phyloP scores from a whole-genome alignment of 2,888 invertebrate genomes.

The Anarsia innoxiella region DNA sequence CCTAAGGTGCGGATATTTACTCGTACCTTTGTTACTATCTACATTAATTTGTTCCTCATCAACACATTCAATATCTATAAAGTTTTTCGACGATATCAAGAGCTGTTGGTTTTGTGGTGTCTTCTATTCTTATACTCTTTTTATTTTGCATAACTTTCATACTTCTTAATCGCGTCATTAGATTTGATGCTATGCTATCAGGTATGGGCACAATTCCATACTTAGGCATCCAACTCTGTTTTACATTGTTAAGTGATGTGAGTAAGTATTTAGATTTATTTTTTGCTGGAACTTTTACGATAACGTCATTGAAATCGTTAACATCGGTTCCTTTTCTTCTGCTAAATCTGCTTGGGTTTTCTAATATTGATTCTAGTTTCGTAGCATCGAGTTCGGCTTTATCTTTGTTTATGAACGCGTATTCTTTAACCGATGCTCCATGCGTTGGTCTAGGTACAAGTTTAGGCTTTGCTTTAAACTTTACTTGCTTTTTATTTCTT shows the following conservation, averaged over 20 bases:
- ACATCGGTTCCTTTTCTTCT: background rate
- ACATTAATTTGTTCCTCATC: too few relatives aligned
- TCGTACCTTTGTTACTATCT: too few relatives aligned
- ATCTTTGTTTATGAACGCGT: too few relatives aligned
- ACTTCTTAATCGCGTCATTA: background rate
- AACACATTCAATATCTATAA: background rate
- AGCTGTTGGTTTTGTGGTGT: background rate
- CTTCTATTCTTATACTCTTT: background rate
- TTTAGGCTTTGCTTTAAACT: too few relatives aligned
- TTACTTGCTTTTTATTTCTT: too few relatives aligned
- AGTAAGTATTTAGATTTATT: constrained; percentile 5
- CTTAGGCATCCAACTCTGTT: constrained; percentile 9
- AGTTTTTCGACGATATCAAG: background rate
- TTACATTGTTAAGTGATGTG: constrained; percentile 3
- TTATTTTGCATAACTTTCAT: background rate
- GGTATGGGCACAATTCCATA: constrained; percentile 17
- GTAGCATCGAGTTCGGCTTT: too few relatives aligned
- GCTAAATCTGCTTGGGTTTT: background rate
- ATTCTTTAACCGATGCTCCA: too few relatives aligned
- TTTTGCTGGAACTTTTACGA: constrained; percentile 4
- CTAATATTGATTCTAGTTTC: background rate
- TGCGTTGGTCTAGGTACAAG: too few relatives aligned
- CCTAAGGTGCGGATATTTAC: too few relatives aligned
- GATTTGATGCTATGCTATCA: constrained; percentile 8
- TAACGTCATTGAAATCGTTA: constrained; percentile 1